Percentiles rank a stretch among this genome's conserved stretches.
Evolutionary conservation across 2,888 invertebrate species (phyloP).

Genomic region (Cremastinae sp.): DNA sequence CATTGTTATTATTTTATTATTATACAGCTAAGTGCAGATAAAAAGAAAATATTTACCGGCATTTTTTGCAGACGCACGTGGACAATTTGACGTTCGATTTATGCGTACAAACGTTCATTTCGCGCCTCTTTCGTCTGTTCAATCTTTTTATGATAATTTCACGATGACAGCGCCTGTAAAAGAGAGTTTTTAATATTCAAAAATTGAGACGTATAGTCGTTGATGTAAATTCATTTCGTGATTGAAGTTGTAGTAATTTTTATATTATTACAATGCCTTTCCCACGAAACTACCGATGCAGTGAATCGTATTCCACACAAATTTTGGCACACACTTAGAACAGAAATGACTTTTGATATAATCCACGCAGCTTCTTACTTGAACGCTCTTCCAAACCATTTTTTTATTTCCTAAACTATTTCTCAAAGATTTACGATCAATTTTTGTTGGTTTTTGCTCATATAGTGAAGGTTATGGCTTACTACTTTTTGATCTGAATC

Average conservation of each 20-base stretch:
- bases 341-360: constrained; percentile 55
- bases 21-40: not conserved
- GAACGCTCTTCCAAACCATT: constrained; percentile 62
- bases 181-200: not conserved
- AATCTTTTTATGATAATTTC: constrained; percentile 61
- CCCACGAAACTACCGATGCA: constrained; percentile 60
- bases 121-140: constrained; percentile 53
- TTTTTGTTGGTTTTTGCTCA: constrained; percentile 46
- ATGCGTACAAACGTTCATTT: constrained; percentile 44
- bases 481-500: constrained; percentile 9
- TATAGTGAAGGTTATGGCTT: constrained; percentile 46
- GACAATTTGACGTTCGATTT: constrained; percentile 40
- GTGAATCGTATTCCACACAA: constrained; percentile 51
- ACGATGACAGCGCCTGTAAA: constrained; percentile 59
- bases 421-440: constrained; percentile 57
- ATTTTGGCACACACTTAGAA: constrained; percentile 60
- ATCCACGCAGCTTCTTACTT: constrained; percentile 51
- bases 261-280: constrained; percentile 65
- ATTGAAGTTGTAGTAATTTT: too few relatives aligned
- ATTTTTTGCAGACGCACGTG: constrained; percentile 62
- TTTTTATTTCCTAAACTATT: constrained; percentile 14
- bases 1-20: too few relatives aligned
- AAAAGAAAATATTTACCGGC: constrained; percentile 59
- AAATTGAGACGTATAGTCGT: too few relatives aligned
- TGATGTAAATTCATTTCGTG: not conserved